A percentile compares a stretch with the other conserved stretches of the same genome.
These are phyloP conservation scores for Clavelina lepadiformis DNA, from an alignment of 23 tunicate genomes.

Conservation along the genomic window DNA sequence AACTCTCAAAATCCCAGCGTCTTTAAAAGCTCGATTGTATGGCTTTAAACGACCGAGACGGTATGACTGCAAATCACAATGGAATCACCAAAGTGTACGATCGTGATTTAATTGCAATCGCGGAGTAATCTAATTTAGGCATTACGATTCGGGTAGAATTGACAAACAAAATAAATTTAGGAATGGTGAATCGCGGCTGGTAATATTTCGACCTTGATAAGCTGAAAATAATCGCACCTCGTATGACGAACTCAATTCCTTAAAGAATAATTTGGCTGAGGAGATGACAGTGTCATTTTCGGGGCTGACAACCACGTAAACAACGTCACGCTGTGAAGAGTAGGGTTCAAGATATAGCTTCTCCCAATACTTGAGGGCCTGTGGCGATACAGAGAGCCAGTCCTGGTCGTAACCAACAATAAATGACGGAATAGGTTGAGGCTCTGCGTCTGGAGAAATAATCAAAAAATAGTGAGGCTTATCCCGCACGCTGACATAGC, in stretches of 20 bases:
- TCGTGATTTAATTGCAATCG: too few species aligned
- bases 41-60: conserved; percentile 72
- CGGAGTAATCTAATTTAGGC: too few species aligned
- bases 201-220: too few species aligned
- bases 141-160: too few species aligned
- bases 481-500: background rate
- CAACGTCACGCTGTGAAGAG: conserved; percentile 55
- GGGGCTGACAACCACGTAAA: conserved; percentile 59
- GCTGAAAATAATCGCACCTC: too few species aligned
- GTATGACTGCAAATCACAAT: conserved; percentile 29
- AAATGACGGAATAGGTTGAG: conserved; percentile 76
- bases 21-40: conserved; percentile 28
- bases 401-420: conserved; percentile 78
- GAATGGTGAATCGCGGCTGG: too few species aligned
- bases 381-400: conserved; percentile 69
- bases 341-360: conserved; percentile 74
- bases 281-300: conserved; percentile 35
- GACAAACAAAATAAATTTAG: too few species aligned
- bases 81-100: too few species aligned
- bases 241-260: conserved; percentile 52
- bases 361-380: conserved; percentile 77
- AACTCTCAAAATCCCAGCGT: conserved; percentile 24
- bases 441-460: conserved; percentile 43
- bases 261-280: conserved; percentile 39
- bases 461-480: background rate